Evolutionary conservation across 1,140 invertebrate genomes (phyloP).

Genomic region (Acromyrmex echinatior): DNA sequence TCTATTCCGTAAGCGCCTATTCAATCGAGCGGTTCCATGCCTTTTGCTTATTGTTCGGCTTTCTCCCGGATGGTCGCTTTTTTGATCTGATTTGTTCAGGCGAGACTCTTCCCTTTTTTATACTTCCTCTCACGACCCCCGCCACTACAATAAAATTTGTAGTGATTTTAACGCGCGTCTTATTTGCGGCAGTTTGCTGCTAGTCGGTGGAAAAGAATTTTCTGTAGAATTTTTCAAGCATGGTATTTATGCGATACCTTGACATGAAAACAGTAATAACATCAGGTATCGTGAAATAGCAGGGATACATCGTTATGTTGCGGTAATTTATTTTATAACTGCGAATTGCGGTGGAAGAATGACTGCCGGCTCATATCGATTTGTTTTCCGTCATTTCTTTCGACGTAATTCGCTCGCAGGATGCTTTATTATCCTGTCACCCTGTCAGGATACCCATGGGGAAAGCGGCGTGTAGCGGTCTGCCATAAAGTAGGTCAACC

Average conservation of each 20-base stretch:
- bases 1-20: constrained; percentile 74
- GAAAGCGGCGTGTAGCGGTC: constrained; percentile 61
- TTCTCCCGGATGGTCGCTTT: constrained; percentile 65
- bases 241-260: not conserved
- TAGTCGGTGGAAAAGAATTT: not conserved
- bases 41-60: constrained; percentile 76
- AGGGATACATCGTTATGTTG: not conserved
- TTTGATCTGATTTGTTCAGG: constrained; percentile 68
- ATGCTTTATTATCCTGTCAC: constrained; percentile 74
- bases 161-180: constrained; percentile 5
- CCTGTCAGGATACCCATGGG: constrained; percentile 68
- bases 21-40: constrained; percentile 74
- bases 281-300: not conserved
- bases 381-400: constrained; percentile 71
- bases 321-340: constrained; percentile 38
- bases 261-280: constrained; percentile 14
- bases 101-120: constrained; percentile 12
- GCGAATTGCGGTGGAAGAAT: not conserved
- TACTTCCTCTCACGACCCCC: constrained; percentile 2
- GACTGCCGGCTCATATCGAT: constrained; percentile 21
- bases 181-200: not conserved
- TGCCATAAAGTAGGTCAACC: constrained; percentile 68
- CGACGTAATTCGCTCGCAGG: constrained; percentile 66
- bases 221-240: not conserved
- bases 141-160: constrained; percentile 17